A percentile compares a stretch with the other conserved stretches of the same genome.
Conservation (phyloP, 2,797 vertebrate genomes). For the Propithecus deckenii region DNA sequence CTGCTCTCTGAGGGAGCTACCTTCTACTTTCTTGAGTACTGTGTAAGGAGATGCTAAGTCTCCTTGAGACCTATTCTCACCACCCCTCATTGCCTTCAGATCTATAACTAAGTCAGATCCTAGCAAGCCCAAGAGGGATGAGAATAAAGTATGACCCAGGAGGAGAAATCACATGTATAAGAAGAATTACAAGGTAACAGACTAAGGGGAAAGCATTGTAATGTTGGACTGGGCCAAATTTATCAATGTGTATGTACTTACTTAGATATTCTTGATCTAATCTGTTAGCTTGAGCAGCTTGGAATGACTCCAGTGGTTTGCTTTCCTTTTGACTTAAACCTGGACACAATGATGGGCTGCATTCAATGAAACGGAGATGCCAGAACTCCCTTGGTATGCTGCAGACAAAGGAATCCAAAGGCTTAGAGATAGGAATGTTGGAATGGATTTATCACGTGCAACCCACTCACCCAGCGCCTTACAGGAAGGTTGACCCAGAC, state of each 20-base stretch:
- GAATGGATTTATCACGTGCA: background rate
- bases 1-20: background rate
- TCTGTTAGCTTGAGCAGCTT: background rate
- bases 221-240: background rate
- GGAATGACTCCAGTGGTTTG: background rate
- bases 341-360: background rate
- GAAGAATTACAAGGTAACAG: background rate
- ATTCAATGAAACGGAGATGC: background rate
- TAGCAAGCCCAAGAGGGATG: background rate
- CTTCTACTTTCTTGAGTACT: background rate
- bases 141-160: background rate
- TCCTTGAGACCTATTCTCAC: background rate
- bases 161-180: background rate
- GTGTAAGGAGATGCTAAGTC: background rate
- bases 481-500: background rate
- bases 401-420: background rate
- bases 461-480: background rate
- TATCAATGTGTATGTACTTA: background rate
- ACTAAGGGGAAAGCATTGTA: background rate
- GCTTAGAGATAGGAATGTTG: background rate
- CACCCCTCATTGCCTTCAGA: background rate
- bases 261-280: background rate
- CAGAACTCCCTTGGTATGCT: background rate
- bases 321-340: slow-evolving; percentile 15
- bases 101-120: background rate